Conservation (phyloP, 2,113 vertebrate species). For the Carassius gibelio region DNA sequence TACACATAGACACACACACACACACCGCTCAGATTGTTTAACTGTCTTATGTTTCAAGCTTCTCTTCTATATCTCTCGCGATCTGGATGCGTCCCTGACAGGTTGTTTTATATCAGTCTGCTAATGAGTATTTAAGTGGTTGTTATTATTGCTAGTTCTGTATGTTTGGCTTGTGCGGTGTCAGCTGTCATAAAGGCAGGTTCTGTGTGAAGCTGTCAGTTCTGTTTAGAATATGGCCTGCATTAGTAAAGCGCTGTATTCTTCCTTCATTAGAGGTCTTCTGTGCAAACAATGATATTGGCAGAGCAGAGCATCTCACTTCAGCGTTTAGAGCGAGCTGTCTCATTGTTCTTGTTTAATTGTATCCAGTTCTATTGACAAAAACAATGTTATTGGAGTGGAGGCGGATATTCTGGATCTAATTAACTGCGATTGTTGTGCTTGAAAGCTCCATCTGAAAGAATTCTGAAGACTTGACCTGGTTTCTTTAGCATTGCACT, state of each 20-base stretch:
- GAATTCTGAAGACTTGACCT: constrained; percentile 48
- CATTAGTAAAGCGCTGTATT: constrained; percentile 26
- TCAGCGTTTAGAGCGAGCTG: constrained; percentile 7
- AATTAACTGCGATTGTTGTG: constrained; percentile 53
- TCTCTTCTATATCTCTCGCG: neutral
- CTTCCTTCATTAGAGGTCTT: constrained; percentile 42
- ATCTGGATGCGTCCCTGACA: neutral
- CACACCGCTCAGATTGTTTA: neutral
- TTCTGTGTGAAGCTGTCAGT: constrained; percentile 25
- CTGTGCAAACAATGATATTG: constrained; percentile 16
- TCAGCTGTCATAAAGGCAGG: constrained; percentile 30
- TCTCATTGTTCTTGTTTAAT: constrained; percentile 51
- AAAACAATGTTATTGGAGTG: constrained; percentile 46
- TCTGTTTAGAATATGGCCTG: constrained; percentile 31
- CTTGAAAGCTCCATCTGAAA: constrained; percentile 52
- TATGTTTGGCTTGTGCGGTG: constrained; percentile 20
- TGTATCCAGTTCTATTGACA: constrained; percentile 44
- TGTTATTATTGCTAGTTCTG: constrained; percentile 2
- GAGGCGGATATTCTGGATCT: constrained; percentile 52
- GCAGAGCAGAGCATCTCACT: constrained; percentile 30
- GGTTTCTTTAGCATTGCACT: constrained; percentile 27
- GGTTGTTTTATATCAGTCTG: constrained; percentile 9
- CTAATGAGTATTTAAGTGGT: constrained; percentile 16
- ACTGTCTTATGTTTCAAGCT: neutral
- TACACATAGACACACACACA: neutral